A percentile compares a stretch with the other conserved stretches of the same genome.
Evolutionary conservation across 2,888 invertebrate genomes (phyloP).

Genomic region (Anarsia innoxiella): DNA sequence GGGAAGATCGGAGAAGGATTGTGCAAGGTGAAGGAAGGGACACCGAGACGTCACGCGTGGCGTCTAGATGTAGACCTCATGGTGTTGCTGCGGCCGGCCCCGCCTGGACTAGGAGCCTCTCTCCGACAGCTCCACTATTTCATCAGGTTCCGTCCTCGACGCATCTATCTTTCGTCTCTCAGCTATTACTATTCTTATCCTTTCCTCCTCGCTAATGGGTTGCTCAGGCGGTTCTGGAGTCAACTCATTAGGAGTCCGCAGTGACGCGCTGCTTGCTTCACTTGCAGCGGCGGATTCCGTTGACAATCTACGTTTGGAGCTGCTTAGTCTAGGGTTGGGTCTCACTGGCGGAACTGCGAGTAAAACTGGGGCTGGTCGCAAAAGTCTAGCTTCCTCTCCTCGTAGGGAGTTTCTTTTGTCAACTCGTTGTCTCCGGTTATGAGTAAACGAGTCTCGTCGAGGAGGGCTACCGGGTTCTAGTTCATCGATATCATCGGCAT

Average conservation of each 20-base stretch:
- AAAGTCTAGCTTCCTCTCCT: constrained; percentile 61
- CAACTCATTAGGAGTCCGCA: constrained; percentile 28
- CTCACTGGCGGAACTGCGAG: constrained; percentile 55
- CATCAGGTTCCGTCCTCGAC: constrained; percentile 46
- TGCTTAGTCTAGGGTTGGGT: constrained; percentile 40
- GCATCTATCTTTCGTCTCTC: constrained; percentile 76
- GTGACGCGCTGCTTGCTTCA: constrained; percentile 38
- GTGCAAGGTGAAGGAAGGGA: constrained; percentile 22
- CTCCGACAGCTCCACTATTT: constrained; percentile 58
- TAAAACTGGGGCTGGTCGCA: constrained; percentile 51
- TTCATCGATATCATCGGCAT: constrained; percentile 74
- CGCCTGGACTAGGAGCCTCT: constrained; percentile 71
- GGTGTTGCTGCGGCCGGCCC: constrained; percentile 70
- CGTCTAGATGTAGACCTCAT: constrained; percentile 68
- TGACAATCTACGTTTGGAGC: constrained; percentile 43
- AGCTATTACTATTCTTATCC: constrained; percentile 77
- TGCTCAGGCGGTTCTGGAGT: constrained; percentile 37
- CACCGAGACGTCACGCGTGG: constrained; percentile 23
- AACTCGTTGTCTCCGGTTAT: constrained; percentile 64
- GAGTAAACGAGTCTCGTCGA: constrained; percentile 62
- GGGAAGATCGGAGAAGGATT: constrained; percentile 26
- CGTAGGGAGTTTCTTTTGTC: constrained; percentile 62
- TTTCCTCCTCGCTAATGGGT: constrained; percentile 63
- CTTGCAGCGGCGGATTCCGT: constrained; percentile 45
- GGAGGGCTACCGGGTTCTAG: constrained; percentile 64